These are phyloP conservation scores for Babyrousa celebensis DNA, from an alignment of 2,797 vertebrate species.

Conservation along the genomic window DNA sequence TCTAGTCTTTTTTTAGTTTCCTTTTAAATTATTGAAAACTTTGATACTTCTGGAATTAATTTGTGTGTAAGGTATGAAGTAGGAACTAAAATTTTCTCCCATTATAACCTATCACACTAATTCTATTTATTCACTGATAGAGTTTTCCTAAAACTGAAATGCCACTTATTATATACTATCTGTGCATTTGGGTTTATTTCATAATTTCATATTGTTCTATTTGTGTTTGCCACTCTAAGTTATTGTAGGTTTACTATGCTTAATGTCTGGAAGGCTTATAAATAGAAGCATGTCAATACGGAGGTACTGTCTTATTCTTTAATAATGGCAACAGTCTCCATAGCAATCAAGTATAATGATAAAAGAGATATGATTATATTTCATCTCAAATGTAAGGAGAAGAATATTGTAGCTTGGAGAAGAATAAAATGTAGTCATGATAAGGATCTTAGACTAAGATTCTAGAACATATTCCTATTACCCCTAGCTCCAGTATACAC, in stretches of 20 bases:
- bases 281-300: not conserved
- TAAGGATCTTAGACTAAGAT: not conserved
- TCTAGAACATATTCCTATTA: not conserved
- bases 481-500: rapidly evolving
- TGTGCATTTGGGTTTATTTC: not conserved
- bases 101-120: not conserved
- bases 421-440: not conserved
- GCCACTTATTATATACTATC: not conserved
- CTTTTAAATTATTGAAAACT: not conserved
- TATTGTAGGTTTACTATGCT: not conserved
- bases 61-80: slow-evolving; percentile 10
- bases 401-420: not conserved
- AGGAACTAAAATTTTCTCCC: not conserved
- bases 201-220: not conserved
- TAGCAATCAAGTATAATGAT: not conserved
- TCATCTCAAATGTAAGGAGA: not conserved
- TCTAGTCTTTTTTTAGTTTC: not conserved
- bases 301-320: slow-evolving; percentile 37
- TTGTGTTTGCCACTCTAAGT: slow-evolving; percentile 15
- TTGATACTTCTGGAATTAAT: slow-evolving; percentile 9
- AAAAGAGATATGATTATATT: not conserved
- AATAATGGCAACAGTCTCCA: not conserved
- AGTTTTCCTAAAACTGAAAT: slow-evolving; percentile 2
- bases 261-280: not conserved
- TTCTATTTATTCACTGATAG: not conserved